Evolutionary conservation across 2,888 invertebrate genomes (phyloP).

Genomic region (Chouioia cunea): DNA sequence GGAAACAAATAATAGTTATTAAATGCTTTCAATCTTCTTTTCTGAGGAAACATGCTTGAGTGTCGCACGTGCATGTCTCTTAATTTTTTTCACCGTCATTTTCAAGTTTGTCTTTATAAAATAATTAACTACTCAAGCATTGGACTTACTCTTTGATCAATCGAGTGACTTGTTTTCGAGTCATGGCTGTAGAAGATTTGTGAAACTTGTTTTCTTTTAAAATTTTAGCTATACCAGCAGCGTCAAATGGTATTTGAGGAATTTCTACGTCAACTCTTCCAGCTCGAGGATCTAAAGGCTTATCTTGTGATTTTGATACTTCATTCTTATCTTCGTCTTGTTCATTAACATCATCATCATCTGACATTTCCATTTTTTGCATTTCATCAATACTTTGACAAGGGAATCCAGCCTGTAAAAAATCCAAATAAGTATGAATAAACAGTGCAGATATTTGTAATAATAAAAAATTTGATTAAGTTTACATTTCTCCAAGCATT

Average conservation of each 20-base stretch:
- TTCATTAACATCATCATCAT: constrained; percentile 48
- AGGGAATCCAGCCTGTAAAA: constrained; percentile 78
- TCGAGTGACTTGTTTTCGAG: constrained; percentile 72
- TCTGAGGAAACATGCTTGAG: not conserved
- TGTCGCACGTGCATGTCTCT: constrained; percentile 36
- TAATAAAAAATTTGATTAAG: constrained; percentile 10
- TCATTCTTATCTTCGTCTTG: constrained; percentile 67
- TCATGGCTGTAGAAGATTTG: constrained; percentile 71
- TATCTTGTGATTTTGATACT: constrained; percentile 54
- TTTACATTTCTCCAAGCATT: constrained; percentile 78
- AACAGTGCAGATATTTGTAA: constrained; percentile 9
- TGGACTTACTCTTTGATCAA: constrained; percentile 70
- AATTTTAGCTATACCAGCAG: constrained; percentile 71
- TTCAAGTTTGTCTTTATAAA: constrained; percentile 9
- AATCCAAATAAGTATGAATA: constrained; percentile 7
- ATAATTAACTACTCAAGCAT: constrained; percentile 14
- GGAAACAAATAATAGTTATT: constrained; percentile 3
- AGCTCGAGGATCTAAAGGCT: constrained; percentile 81
- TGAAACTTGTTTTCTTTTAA: constrained; percentile 71
- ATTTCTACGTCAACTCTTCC: constrained; percentile 83
- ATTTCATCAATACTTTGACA: constrained; percentile 77
- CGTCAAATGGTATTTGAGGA: constrained; percentile 77
- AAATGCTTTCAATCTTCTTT: constrained; percentile 35
- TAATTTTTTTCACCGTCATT: constrained; percentile 33
- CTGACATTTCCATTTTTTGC: constrained; percentile 68